phyloP scores from a whole-genome alignment of 2,113 vertebrate species.

The Muntiacus muntjak region DNA sequence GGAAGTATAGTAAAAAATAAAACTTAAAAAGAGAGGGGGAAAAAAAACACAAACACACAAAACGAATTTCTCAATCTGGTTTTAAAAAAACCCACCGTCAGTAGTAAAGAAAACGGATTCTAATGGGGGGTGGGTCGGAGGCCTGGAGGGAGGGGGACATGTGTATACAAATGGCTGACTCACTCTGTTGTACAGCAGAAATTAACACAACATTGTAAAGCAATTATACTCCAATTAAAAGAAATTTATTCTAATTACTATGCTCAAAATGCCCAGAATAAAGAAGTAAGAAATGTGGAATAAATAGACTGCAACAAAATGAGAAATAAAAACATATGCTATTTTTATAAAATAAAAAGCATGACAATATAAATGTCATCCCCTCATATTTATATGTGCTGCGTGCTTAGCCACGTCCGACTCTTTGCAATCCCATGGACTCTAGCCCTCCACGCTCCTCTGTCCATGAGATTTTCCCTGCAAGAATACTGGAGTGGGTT shows the following conservation, averaged over 20 bases:
- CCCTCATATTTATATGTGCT: background rate
- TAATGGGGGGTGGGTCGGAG: background rate
- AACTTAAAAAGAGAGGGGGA: background rate
- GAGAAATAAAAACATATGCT: background rate
- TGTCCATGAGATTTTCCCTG: background rate
- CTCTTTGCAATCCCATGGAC: background rate
- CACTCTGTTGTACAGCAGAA: background rate
- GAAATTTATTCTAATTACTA: background rate
- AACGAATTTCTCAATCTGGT: conserved; percentile 11
- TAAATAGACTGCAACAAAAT: background rate
- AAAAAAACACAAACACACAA: background rate
- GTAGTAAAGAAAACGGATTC: background rate
- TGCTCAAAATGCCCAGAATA: background rate
- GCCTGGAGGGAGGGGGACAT: background rate
- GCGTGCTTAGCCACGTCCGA: background rate
- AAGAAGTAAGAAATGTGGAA: background rate
- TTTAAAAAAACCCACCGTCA: background rate
- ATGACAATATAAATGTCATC: background rate
- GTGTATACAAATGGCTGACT: background rate
- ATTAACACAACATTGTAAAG: background rate
- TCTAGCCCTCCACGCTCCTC: background rate
- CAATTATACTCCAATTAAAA: background rate
- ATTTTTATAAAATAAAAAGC: conserved; percentile 18
- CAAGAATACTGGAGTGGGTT: background rate
- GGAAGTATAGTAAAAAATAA: background rate